A percentile compares a stretch with the other conserved stretches of the same genome.
phyloP scores from a whole-genome alignment of 2,113 vertebrate species.

The Poecile atricapillus region DNA sequence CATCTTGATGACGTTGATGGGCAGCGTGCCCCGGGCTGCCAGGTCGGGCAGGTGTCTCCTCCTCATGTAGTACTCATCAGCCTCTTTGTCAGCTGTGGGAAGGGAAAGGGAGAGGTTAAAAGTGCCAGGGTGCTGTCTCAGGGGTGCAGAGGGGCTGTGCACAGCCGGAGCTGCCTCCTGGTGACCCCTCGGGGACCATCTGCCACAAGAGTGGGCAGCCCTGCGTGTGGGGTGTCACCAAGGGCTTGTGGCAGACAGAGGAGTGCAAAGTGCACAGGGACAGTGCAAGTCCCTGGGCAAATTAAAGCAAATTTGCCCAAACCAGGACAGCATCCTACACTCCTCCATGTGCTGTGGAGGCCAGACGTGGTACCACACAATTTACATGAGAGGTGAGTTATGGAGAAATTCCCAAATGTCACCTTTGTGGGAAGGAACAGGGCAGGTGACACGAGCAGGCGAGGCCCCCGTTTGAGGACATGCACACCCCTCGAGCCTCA shows the following conservation, averaged over 20 bases:
- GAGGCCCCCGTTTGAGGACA: background rate
- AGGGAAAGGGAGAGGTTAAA: background rate
- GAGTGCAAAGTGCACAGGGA: background rate
- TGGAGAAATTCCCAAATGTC: background rate
- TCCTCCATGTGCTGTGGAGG: fast-evolving
- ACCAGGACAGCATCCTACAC: background rate
- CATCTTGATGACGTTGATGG: conserved; percentile 93
- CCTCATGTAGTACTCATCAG: conserved; percentile 94
- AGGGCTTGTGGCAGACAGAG: background rate
- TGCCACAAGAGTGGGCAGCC: background rate
- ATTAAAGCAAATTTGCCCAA: too few relatives aligned
- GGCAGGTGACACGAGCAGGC: background rate
- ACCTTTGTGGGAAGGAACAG: background rate
- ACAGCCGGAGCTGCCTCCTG: background rate
- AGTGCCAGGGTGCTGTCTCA: fast-evolving
- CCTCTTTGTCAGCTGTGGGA: conserved; percentile 90
- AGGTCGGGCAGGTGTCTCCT: conserved; percentile 93
- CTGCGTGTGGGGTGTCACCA: background rate
- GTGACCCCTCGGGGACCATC: fast-evolving
- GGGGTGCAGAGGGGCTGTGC: too few relatives aligned
- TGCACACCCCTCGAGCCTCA: background rate
- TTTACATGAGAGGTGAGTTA: fast-evolving
- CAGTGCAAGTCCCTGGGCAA: background rate
- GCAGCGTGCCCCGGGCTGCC: conserved; percentile 91
- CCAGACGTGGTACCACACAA: fast-evolving